Conservation (phyloP, 1,140 invertebrate genomes). For the Dinoponera quadriceps region DNA sequence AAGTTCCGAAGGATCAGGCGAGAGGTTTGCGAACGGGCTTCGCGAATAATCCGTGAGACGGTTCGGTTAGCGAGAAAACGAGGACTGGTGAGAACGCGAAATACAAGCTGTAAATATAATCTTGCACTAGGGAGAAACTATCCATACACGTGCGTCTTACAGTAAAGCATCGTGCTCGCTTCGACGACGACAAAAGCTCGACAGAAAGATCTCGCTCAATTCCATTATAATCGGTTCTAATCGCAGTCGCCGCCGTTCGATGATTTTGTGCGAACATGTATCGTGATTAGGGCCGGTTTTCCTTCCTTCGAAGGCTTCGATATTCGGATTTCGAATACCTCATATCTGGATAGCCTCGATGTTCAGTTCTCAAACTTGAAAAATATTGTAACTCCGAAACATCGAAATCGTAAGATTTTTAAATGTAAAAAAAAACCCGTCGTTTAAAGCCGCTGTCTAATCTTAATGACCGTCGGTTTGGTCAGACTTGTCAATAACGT, state of each 20-base stretch:
- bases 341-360: too few relatives aligned
- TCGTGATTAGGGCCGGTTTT: too few relatives aligned
- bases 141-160: slow-evolving; percentile 66
- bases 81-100: slow-evolving; percentile 59
- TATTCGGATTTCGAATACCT: too few relatives aligned
- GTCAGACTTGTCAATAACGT: too few relatives aligned
- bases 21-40: slow-evolving; percentile 65
- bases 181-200: slow-evolving; percentile 55
- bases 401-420: too few relatives aligned
- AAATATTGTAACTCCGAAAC: too few relatives aligned
- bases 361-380: too few relatives aligned
- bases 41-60: slow-evolving; percentile 40
- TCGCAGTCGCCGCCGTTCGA: slow-evolving; percentile 1
- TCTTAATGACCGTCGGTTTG: too few relatives aligned
- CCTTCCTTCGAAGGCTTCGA: too few relatives aligned
- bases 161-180: slow-evolving; percentile 67
- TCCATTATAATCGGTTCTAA: slow-evolving; percentile 38
- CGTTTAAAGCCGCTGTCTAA: too few relatives aligned
- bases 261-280: background rate
- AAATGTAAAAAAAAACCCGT: too few relatives aligned
- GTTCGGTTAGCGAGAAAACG: slow-evolving; percentile 62
- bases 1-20: slow-evolving; percentile 15
- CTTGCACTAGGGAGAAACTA: slow-evolving; percentile 61
- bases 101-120: slow-evolving; percentile 66
- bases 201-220: slow-evolving; percentile 49